phyloP scores from a whole-genome alignment of 1,140 invertebrate genomes.

The Drosophila dunni region DNA sequence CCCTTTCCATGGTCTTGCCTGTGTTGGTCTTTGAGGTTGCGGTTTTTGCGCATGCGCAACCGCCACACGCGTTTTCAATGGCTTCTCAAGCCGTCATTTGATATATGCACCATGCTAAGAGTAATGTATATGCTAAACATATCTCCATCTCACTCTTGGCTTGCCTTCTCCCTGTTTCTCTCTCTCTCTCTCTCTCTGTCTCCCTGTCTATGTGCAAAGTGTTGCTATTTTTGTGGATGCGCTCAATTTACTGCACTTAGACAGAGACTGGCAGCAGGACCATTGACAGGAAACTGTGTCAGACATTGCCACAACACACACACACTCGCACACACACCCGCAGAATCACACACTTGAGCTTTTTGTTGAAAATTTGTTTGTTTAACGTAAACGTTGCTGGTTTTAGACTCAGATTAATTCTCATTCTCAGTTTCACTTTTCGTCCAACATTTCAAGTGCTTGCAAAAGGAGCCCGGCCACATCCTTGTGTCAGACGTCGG shows the following conservation, averaged over 20 bases:
- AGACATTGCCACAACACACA: slow-evolving; percentile 27
- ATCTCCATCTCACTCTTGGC: not conserved
- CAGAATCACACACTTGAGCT: slow-evolving; percentile 42
- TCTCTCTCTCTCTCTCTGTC: not conserved
- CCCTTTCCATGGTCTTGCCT: not conserved
- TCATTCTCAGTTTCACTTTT: no score
- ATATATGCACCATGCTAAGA: slow-evolving; percentile 40
- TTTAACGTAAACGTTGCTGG: slow-evolving; percentile 58
- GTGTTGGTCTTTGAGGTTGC: slow-evolving; percentile 20
- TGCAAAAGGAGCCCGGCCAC: slow-evolving; percentile 20
- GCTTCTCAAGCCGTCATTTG: slow-evolving; percentile 55
- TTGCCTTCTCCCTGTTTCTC: no score
- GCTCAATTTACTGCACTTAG: slow-evolving; percentile 75
- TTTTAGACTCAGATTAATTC: slow-evolving; percentile 13
- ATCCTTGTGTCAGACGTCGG: slow-evolving; percentile 52
- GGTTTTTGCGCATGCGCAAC: slow-evolving; percentile 74
- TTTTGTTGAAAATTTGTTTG: slow-evolving; percentile 65
- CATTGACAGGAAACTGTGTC: slow-evolving; percentile 70
- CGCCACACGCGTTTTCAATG: slow-evolving; percentile 59
- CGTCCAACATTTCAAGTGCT: not conserved
- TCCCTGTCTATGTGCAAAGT: slow-evolving; percentile 28
- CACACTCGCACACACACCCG: slow-evolving; percentile 27
- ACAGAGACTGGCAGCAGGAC: slow-evolving; percentile 21
- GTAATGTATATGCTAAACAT: not conserved
- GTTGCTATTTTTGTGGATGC: slow-evolving; percentile 63